Conservation (phyloP, 2,113 vertebrate genomes). For the Grallaria varia region DNA sequence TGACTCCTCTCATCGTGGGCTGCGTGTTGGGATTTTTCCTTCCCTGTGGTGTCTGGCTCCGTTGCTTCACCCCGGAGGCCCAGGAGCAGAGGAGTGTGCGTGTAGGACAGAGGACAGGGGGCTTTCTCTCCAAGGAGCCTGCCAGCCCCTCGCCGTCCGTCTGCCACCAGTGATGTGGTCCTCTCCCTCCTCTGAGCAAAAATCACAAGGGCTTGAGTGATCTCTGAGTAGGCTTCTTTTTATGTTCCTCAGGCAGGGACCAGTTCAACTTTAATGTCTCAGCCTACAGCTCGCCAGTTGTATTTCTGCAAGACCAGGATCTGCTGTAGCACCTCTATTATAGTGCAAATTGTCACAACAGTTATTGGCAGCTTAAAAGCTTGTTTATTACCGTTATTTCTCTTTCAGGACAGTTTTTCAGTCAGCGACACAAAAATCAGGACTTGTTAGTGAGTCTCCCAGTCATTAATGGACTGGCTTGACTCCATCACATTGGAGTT, state of each 20-base stretch:
- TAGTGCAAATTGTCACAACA: not conserved
- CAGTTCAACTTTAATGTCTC: not conserved
- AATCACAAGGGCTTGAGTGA: not conserved
- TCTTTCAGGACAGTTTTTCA: not conserved
- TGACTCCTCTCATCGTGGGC: not conserved
- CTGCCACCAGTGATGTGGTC: not conserved
- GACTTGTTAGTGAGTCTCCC: not conserved
- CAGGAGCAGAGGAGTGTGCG: not conserved
- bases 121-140: not conserved
- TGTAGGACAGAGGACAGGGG: not conserved
- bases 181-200: not conserved
- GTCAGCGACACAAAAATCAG: not conserved
- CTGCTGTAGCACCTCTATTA: not conserved
- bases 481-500: not conserved
- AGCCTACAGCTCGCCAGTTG: not conserved
- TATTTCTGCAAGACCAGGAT: not conserved
- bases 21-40: not conserved
- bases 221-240: not conserved
- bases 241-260: not conserved
- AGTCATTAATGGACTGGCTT: not conserved
- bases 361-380: not conserved
- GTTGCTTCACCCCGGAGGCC: not conserved
- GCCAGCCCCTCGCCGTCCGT: not conserved
- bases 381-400: accelerated
- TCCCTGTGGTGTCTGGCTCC: not conserved